Conservation (phyloP, 2,888 invertebrate genomes). For the Eurytoma californica region DNA sequence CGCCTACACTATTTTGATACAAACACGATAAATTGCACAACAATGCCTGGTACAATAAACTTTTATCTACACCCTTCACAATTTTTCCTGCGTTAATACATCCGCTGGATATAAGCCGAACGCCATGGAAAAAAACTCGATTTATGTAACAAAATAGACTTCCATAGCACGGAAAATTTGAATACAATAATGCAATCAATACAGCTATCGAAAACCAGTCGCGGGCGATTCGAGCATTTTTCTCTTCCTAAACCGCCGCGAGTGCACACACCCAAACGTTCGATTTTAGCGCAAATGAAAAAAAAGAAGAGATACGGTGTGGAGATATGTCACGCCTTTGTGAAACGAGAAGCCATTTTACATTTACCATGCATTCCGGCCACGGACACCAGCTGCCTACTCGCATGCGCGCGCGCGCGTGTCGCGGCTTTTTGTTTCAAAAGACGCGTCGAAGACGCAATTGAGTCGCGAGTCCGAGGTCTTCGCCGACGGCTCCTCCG, state of each 20-base stretch:
- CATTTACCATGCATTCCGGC: slow-evolving; percentile 67
- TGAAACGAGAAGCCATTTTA: slow-evolving; percentile 33
- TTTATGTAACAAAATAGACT: no score
- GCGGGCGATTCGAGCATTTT: not conserved
- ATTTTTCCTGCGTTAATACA: no score
- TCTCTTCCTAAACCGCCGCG: not conserved
- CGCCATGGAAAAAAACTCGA: no score
- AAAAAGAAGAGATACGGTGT: slow-evolving; percentile 14
- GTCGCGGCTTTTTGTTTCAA: slow-evolving; percentile 35
- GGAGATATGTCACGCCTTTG: slow-evolving; percentile 51
- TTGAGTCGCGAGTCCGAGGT: not conserved
- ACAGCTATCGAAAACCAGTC: slow-evolving; percentile 2
- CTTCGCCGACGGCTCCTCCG: not conserved
- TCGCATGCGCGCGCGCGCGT: not conserved
- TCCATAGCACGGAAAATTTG: not conserved
- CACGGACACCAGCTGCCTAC: slow-evolving; percentile 65
- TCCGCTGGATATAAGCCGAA: no score
- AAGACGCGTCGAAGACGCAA: slow-evolving; percentile 1
- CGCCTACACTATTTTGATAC: no score
- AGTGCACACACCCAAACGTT: not conserved
- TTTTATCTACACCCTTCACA: no score
- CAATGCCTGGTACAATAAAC: no score
- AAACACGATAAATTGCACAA: no score
- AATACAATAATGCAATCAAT: slow-evolving; percentile 4
- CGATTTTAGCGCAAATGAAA: slow-evolving; percentile 11